Evolutionary conservation across 1,140 invertebrate species (phyloP), one percentile per base, ranked within the genome.

Genomic region (Dendroctonus ponderosae): DNA sequence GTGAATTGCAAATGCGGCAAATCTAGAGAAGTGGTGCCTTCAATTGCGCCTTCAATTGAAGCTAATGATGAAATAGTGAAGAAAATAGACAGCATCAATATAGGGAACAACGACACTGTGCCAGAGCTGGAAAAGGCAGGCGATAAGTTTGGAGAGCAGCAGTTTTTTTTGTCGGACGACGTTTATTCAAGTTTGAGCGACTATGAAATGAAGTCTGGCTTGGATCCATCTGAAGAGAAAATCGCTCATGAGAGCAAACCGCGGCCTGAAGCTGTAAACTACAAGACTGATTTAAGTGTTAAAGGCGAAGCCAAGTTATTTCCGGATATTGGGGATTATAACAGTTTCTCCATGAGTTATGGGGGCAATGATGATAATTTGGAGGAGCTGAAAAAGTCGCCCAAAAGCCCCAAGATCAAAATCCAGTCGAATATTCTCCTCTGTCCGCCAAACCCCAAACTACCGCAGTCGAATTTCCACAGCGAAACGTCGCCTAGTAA

Each of bases 391-490:
- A 48, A 48, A n/a, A 48, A 48, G 11, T 48, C 46, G 5, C 14
- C 46, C 5, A 44, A 52, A n/a, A 42, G 37, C 46, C 51, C 49
- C n/a, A 66, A 66, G 52, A 59, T 66, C 8, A 66, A 59, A 59
- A 66, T 58, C 12, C 63, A 66, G n/a, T 54, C 63, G 7, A 59
- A 66, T 57, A 66, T 66, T 37, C 42, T 51, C 12, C 43, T 66
- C n/a, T 66, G 63, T 14, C 56, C 63, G 6, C 54, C 63, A 26
- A 66, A 63, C 37, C 41, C 62, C 7, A 54, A 59, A 50, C 50
- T 12, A 7, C 5, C 26, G 37, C 52, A 65, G 26, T 44, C 12
- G 11, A 48, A 9, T 38, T 11, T 38, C 37, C 15, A 42, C 3
- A 53, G 8, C 48, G n/a, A 62, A 52, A 62, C 9, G 9, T 9